Percentiles rank a stretch among this genome's conserved stretches.
Evolutionary conservation across 1,140 invertebrate genomes (phyloP).

Genomic region (Ceratina australensis): DNA sequence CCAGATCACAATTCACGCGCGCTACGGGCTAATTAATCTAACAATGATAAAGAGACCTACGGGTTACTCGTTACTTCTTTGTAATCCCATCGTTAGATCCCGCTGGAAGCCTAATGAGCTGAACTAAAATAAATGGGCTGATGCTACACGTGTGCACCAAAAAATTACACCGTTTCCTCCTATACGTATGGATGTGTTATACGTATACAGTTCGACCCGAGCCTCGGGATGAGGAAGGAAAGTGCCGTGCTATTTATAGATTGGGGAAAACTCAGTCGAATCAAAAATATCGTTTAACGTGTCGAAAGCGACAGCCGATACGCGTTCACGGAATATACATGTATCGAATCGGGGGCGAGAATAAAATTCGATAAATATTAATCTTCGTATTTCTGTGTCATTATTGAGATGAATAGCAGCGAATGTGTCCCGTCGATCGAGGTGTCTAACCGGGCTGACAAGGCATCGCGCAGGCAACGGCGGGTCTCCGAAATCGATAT

Average conservation of each 20-base stretch:
- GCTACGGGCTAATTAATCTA: constrained; percentile 39
- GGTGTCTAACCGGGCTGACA: constrained; percentile 24
- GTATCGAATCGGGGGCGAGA: neutral
- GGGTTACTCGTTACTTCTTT: neutral
- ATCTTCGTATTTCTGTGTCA: too few species aligned
- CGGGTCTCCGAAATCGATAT: constrained; percentile 56
- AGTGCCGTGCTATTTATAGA: constrained; percentile 39
- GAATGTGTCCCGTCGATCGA: neutral
- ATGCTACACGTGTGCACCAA: neutral
- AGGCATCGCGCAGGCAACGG: constrained; percentile 36
- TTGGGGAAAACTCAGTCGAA: constrained; percentile 12
- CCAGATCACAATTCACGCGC: constrained; percentile 45
- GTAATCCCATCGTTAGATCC: constrained; percentile 3
- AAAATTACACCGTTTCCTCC: neutral
- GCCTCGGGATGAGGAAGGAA: neutral
- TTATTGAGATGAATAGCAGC: neutral
- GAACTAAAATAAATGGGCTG: constrained; percentile 45
- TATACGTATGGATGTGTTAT: neutral
- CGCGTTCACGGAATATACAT: neutral
- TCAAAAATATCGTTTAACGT: constrained; percentile 4
- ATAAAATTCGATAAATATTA: neutral
- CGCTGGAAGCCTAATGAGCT: constrained; percentile 6
- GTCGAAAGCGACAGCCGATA: neutral
- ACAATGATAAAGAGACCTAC: constrained; percentile 51
- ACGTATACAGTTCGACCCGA: too few species aligned